Base-by-base conservation (phyloP, 2,888 invertebrate species). In the Cabera pusaria region DNA sequence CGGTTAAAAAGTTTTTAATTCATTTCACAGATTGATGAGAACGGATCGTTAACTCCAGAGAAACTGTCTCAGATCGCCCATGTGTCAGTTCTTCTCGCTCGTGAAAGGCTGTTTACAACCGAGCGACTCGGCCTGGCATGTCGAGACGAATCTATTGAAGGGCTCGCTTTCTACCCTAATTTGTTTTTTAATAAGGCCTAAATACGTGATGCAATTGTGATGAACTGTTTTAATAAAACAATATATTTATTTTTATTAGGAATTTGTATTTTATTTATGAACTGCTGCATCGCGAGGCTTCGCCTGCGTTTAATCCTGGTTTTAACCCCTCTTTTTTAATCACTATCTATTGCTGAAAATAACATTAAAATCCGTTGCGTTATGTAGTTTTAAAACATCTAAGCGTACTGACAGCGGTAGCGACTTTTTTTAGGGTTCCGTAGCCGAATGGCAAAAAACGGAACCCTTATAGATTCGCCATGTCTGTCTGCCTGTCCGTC, bases 91-190 rank as follows among this genome's bases (percentile, higher is more conserved):
- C 90, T 98, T 19, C 84, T 99, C 40, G 97, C 98, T 0, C 95
- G 95, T 54, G 98, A 99, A 81, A 92, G 97, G 33, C 90, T 99
- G 16, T 88, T 95, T 40, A 93, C 95, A 2, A 93, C 98, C 0
- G 99, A 99, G 80, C 93, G 93, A 45, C 90, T 92, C 56, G 98
- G 98, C 0, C 90, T 93, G 61, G 93, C 97, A 1, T 99, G 98
- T 70, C 91, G 99, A 37, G 99, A 99, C 82, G 98, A 99, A 73
- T 95, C 97, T 0, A 95, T 98, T 37, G 97, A 98, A 86, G 98
- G 98, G 4, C 86, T 99, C 20, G 91, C 95, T 40, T 99, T 99
- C 84, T 99, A 96, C 86, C 95, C 97, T 0, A 99, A 99, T 90
- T 81, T 93, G 40, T 96, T 99, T 79, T 81, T 96, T 21, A 80